A percentile compares a stretch with the other conserved stretches of the same genome.
Evolutionary conservation across 2,888 invertebrate genomes (phyloP).

Genomic region (Capitulum mitella): DNA sequence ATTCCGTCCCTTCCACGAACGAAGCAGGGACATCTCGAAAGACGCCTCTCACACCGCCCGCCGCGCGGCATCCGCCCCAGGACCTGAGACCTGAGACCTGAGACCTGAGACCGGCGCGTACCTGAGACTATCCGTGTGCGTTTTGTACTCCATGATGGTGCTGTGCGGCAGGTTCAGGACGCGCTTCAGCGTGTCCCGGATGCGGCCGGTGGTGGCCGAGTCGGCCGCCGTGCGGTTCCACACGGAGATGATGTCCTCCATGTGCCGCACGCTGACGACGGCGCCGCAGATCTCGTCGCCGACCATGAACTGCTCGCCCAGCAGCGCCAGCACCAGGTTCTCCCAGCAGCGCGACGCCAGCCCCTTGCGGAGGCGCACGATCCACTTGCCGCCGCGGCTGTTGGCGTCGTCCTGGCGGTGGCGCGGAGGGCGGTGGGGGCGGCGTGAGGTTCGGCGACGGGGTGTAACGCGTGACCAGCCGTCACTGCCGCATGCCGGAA

Average conservation of each 20-base stretch:
- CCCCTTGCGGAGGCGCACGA: conserved; percentile 86
- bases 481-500: too few species aligned
- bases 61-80: conserved; percentile 1
- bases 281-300: conserved; percentile 97
- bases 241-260: conserved; percentile 90
- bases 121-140: conserved; percentile 47
- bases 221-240: conserved; percentile 96
- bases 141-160: conserved; percentile 84
- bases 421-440: too few species aligned
- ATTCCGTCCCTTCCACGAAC: too few species aligned
- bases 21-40: too few species aligned
- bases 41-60: too few species aligned
- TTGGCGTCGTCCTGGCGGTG: conserved; percentile 73
- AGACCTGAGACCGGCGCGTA: too few species aligned
- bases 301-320: conserved; percentile 98
- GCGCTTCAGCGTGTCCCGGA: conserved; percentile 88
- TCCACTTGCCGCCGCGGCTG: conserved; percentile 96
- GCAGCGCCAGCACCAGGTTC: conserved; percentile 93
- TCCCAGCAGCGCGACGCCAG: conserved; percentile 97
- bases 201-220: conserved; percentile 75
- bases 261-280: conserved; percentile 61
- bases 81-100: too few species aligned
- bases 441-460: too few species aligned
- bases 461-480: too few species aligned
- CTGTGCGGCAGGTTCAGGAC: conserved; percentile 89